These are phyloP conservation scores for Nannoperca obscura DNA, from an alignment of 2,797 vertebrate species.

Conservation along the genomic window DNA sequence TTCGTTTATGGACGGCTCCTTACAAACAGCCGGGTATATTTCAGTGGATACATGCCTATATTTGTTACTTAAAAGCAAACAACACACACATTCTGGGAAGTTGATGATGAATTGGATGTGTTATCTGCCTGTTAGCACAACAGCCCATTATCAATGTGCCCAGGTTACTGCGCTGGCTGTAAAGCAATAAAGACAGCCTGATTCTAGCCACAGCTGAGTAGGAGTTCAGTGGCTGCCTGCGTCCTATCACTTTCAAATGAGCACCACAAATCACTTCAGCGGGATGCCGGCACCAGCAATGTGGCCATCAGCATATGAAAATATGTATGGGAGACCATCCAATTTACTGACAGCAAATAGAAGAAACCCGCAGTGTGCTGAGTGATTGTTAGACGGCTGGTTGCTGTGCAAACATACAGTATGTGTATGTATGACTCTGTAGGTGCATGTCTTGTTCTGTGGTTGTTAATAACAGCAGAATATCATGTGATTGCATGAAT, in stretches of 20 bases:
- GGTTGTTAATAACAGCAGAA: constrained; percentile 63
- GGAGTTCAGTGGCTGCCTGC: constrained; percentile 81
- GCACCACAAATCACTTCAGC: constrained; percentile 85
- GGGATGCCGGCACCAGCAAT: constrained; percentile 80
- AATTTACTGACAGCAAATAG: constrained; percentile 79
- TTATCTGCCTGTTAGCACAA: constrained; percentile 87
- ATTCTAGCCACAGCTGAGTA: constrained; percentile 78
- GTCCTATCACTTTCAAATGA: constrained; percentile 84
- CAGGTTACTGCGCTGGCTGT: constrained; percentile 76
- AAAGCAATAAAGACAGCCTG: constrained; percentile 82
- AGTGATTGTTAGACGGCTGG: constrained; percentile 82
- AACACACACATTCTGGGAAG: constrained; percentile 61
- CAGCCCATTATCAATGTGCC: constrained; percentile 83
- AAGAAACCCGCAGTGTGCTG: constrained; percentile 74
- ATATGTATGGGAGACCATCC: constrained; percentile 79
- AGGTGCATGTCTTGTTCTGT: constrained; percentile 42
- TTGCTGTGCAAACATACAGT: constrained; percentile 53
- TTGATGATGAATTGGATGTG: constrained; percentile 83
- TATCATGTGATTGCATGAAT: constrained; percentile 57
- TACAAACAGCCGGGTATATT: constrained; percentile 60
- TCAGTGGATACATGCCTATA: constrained; percentile 27
- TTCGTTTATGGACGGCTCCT: constrained; percentile 73
- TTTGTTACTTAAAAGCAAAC: constrained; percentile 79
- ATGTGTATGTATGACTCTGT: constrained; percentile 47
- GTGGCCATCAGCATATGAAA: constrained; percentile 84